Conservation (phyloP, 2,888 invertebrate species). For the Mythimna pallens region DNA sequence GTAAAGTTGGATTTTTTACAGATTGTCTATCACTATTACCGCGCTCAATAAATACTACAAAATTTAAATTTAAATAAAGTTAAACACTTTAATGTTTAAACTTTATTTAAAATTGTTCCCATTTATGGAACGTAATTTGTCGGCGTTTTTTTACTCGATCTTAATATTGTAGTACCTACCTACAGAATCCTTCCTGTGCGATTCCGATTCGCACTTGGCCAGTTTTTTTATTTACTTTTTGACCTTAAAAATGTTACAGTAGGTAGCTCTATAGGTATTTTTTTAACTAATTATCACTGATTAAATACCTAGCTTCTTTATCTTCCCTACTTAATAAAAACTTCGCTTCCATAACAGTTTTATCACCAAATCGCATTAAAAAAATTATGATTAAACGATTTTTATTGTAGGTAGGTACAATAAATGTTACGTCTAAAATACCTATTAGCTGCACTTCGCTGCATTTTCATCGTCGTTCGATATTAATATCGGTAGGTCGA, state of each 20-base stretch:
- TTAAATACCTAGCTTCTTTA: constrained; percentile 4
- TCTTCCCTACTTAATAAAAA: background rate
- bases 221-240: background rate
- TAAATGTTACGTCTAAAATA: constrained; percentile 7
- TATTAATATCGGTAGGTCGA: constrained; percentile 11
- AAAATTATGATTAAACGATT: constrained; percentile 27
- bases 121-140: too few relatives aligned
- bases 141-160: too few relatives aligned
- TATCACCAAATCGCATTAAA: constrained; percentile 25
- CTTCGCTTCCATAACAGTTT: constrained; percentile 16
- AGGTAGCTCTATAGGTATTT: background rate
- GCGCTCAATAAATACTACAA: too few relatives aligned
- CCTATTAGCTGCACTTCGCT: background rate
- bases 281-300: constrained; percentile 9
- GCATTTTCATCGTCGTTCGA: background rate
- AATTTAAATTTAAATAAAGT: too few relatives aligned
- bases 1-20: too few relatives aligned
- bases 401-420: background rate
- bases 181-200: too few relatives aligned
- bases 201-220: too few relatives aligned
- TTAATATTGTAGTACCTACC: too few relatives aligned
- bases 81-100: too few relatives aligned
- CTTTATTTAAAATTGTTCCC: too few relatives aligned
- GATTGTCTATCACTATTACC: too few relatives aligned
- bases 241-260: background rate